Percentiles rank a stretch among this genome's conserved stretches.
Conservation (phyloP, 2,888 invertebrate species). For the Zaprionus bogoriensis region DNA sequence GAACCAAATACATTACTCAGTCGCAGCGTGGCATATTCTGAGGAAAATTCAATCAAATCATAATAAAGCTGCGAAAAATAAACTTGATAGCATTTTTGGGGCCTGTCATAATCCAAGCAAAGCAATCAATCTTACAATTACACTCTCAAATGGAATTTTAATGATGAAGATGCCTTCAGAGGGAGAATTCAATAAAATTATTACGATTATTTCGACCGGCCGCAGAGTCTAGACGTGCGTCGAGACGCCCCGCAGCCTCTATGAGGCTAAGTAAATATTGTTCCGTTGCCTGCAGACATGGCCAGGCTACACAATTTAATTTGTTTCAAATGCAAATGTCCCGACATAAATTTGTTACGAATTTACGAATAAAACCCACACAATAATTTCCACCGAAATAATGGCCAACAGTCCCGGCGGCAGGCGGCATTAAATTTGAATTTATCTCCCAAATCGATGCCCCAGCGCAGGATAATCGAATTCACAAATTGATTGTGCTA, state of each 20-base stretch:
- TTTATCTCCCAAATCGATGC: slow-evolving; percentile 26
- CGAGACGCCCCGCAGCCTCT: slow-evolving; percentile 25
- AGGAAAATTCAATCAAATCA: neutral
- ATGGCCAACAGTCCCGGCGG: slow-evolving; percentile 14
- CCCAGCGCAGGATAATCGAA: slow-evolving; percentile 27
- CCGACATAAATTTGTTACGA: slow-evolving; percentile 46
- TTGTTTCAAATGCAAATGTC: slow-evolving; percentile 46
- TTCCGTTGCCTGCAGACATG: slow-evolving; percentile 29
- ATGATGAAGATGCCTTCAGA: neutral
- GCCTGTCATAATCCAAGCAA: neutral
- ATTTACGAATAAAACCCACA: slow-evolving; percentile 36
- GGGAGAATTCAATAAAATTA: slow-evolving; percentile 26
- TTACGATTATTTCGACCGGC: slow-evolving; percentile 11
- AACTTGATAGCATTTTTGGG: neutral
- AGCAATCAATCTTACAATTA: slow-evolving; percentile 17
- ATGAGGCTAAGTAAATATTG: slow-evolving; percentile 26
- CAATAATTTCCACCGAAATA: slow-evolving; percentile 43
- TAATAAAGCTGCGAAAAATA: neutral
- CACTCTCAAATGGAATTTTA: slow-evolving; percentile 4
- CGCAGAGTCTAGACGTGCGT: slow-evolving; percentile 41
- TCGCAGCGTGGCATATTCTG: neutral
- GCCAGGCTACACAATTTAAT: slow-evolving; percentile 38
- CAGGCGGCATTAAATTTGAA: slow-evolving; percentile 33
- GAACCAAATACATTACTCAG: neutral
- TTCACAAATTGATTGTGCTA: slow-evolving; percentile 66